Percentiles rank a stretch among this genome's conserved stretches.
Evolutionary conservation across 2,797 vertebrate genomes (phyloP).

Genomic region (Hafferia zeledoni): DNA sequence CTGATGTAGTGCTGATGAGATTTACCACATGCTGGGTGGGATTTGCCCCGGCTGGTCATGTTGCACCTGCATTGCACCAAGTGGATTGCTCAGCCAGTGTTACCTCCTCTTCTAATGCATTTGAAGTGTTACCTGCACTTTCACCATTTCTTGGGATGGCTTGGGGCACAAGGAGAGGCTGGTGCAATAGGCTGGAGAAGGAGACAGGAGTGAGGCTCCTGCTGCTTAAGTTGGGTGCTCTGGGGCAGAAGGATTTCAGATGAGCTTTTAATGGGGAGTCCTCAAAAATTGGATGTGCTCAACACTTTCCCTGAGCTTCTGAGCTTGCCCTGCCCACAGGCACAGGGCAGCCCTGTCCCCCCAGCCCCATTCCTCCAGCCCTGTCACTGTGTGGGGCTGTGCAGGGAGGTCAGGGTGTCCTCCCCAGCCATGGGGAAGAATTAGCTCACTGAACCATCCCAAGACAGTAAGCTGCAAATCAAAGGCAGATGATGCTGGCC

Average conservation of each 20-base stretch:
- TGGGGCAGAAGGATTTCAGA: neutral
- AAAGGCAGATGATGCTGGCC: neutral
- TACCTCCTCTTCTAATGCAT: neutral
- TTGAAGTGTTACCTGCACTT: neutral
- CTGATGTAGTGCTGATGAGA: neutral
- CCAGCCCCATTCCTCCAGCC: too few species aligned
- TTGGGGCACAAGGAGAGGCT: neutral
- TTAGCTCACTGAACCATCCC: neutral
- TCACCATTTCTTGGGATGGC: neutral
- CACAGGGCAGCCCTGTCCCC: too few species aligned
- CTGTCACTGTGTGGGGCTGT: neutral
- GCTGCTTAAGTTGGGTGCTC: neutral
- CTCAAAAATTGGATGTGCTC: fast-evolving
- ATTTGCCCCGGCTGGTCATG: neutral
- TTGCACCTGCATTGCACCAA: neutral
- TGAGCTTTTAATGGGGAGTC: neutral
- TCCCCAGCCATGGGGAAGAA: neutral
- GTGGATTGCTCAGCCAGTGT: neutral
- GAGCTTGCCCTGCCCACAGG: neutral
- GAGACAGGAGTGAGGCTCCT: neutral
- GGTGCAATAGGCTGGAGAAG: neutral
- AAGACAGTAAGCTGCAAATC: neutral
- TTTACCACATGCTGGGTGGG: neutral
- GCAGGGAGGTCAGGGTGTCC: fast-evolving
- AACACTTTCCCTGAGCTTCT: neutral